Base-by-base conservation (phyloP, 1,140 invertebrate species). In the Helicorthomorpha holstii region DNA sequence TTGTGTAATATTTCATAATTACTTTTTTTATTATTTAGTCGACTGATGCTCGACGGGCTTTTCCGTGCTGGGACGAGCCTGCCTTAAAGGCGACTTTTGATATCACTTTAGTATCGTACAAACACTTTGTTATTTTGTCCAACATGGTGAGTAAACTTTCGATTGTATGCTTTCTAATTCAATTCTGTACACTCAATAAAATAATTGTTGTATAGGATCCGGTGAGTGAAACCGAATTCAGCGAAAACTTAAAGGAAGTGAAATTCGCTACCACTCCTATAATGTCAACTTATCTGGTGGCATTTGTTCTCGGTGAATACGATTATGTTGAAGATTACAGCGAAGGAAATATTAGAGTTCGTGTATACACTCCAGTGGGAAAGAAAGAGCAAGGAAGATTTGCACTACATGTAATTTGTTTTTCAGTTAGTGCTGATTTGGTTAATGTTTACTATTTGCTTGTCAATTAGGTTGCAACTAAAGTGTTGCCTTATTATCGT, bases 11-110 rank as follows among this genome's bases (percentile, higher is more conserved):
- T 34, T 3, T 34, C 38, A 47, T n/a, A 29, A 48, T 55, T 59
- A 48, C 25, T 56, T 41, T 25, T 56, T 49, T 50, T 29, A 38
- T 50, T 21, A 25, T 57, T 25, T 82, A 93, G 72, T 74, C 91
- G 0, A 92, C 88, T 24, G 88, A 94, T 77, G 92, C 91, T 19
- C 73, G 92, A 50, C 72, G 85, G 57, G 91, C 89, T 63, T 96
- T 98, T 63, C 92, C 93, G 7, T 96, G 92, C 67, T 97, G 90
- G 90, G 93, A 97, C 70, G 93, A 97, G 66, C 93, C 93, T 34
- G 85, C 88, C 12, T 75, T 90, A 7, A 98, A 97, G 69, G 85
- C 91, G 3, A 91, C 87, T 1, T 98, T 97, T 73, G 82, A 92
- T 65, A 83, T 98, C 46, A 82, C 81, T 0, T 67, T 97, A 2